phyloP scores from a whole-genome alignment of 2,113 vertebrate species.

The Cyprinodon brontotheroides region DNA sequence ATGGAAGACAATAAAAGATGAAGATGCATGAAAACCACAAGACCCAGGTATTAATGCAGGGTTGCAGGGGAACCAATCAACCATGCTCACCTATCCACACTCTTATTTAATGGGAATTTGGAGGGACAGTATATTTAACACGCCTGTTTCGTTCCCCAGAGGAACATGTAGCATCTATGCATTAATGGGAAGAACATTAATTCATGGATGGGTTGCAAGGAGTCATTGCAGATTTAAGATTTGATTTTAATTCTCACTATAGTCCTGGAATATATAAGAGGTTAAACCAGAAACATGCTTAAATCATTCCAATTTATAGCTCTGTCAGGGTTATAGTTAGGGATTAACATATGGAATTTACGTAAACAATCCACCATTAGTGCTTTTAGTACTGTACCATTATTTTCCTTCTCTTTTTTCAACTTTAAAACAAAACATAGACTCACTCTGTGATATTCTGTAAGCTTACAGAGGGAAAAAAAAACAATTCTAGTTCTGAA shows the following conservation, averaged over 20 bases:
- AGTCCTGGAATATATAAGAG: conserved; percentile 21
- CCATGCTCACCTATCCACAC: too few species aligned
- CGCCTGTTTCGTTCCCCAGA: background rate
- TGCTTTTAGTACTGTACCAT: conserved; percentile 21
- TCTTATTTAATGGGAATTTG: too few species aligned
- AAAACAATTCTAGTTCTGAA: background rate
- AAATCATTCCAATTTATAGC: conserved; percentile 33
- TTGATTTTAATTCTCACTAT: conserved; percentile 6
- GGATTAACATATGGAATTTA: conserved; percentile 32
- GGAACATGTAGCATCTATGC: background rate
- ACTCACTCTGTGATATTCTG: conserved; percentile 18
- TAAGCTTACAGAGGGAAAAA: background rate
- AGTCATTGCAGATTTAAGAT: conserved; percentile 1
- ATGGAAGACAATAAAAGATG: background rate
- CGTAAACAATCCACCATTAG: conserved; percentile 25
- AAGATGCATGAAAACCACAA: background rate
- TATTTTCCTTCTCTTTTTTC: conserved; percentile 16
- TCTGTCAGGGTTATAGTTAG: conserved; percentile 14
- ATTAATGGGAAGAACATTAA: background rate
- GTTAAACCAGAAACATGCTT: conserved; percentile 19
- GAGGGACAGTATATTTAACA: background rate
- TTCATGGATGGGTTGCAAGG: background rate
- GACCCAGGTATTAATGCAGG: too few species aligned
- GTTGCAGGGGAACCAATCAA: too few species aligned
- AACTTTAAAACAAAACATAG: conserved; percentile 39